Evolutionary conservation across 2,113 vertebrate genomes (phyloP).

Genomic region (Cheirogaleus medius): DNA sequence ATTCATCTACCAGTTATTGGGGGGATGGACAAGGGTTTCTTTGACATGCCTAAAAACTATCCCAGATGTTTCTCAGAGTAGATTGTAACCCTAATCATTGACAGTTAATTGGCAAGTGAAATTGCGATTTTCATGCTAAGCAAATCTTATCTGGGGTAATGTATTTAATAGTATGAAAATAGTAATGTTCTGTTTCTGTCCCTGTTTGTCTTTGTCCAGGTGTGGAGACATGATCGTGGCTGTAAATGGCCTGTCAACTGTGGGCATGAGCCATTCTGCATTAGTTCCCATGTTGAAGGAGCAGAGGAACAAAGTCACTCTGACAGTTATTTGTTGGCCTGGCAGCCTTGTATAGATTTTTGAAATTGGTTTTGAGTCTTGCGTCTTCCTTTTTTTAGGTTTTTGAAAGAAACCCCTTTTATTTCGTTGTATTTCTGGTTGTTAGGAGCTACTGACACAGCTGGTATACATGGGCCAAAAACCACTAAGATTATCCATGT

Average conservation of each 20-base stretch:
- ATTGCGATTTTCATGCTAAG: neutral
- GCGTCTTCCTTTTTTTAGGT: constrained; percentile 57
- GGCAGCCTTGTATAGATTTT: constrained; percentile 91
- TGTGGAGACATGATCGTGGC: constrained; percentile 99
- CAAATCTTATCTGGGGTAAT: neutral
- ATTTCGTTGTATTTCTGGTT: constrained; percentile 23
- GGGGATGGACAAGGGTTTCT: neutral
- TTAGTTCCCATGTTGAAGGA: constrained; percentile 99
- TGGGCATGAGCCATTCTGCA: constrained; percentile 98
- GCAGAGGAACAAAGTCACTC: constrained; percentile 95
- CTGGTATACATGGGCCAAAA: constrained; percentile 83
- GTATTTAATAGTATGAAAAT: neutral
- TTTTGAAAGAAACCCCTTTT: constrained; percentile 72
- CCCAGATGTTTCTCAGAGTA: neutral
- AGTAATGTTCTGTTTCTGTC: neutral
- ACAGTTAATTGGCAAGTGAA: neutral
- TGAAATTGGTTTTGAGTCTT: neutral
- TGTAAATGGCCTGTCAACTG: constrained; percentile 95
- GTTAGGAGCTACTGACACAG: constrained; percentile 66
- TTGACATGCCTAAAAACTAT: neutral
- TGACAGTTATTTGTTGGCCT: constrained; percentile 98
- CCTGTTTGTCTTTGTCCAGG: constrained; percentile 82
- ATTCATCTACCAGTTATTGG: neutral
- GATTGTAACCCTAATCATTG: too few species aligned
- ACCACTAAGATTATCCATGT: constrained; percentile 56